These are phyloP conservation scores for Serripes groenlandicus DNA, from an alignment of 2,888 invertebrate species.

Conservation along the genomic window DNA sequence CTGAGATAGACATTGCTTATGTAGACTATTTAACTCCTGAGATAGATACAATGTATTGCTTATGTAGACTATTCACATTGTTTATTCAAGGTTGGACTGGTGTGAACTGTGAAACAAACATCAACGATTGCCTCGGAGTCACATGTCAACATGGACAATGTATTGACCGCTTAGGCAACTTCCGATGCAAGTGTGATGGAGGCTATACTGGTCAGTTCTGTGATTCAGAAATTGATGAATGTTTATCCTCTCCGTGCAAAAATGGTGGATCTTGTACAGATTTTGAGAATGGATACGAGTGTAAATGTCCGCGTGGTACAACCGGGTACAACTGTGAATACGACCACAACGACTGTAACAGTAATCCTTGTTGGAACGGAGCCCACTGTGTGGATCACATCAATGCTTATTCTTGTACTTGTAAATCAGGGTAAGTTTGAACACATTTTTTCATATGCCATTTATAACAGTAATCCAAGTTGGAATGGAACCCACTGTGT, in stretches of 20 bases:
- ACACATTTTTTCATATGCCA: neutral
- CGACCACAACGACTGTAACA: conserved; percentile 96
- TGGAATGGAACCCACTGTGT: too few species aligned
- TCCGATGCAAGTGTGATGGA: conserved; percentile 95
- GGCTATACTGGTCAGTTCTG: conserved; percentile 96
- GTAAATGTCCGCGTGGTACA: conserved; percentile 79
- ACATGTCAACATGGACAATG: conserved; percentile 98
- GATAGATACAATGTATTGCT: too few species aligned
- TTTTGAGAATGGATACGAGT: conserved; percentile 89
- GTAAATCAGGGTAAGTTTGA: conserved; percentile 91
- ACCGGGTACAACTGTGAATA: conserved; percentile 90
- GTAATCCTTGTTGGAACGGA: conserved; percentile 97
- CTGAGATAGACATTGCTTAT: too few species aligned
- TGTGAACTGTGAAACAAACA: conserved; percentile 97
- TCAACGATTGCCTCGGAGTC: conserved; percentile 90
- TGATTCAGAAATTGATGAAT: conserved; percentile 95
- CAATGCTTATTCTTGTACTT: conserved; percentile 95
- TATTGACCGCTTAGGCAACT: conserved; percentile 94
- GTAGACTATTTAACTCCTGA: too few species aligned
- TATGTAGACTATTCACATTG: too few species aligned
- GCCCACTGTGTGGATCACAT: conserved; percentile 93
- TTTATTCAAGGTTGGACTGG: conserved; percentile 92
- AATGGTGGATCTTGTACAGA: conserved; percentile 98
- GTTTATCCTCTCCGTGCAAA: conserved; percentile 94
- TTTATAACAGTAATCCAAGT: too few species aligned